Evolutionary conservation across 2,113 vertebrate genomes (phyloP), one percentile per base, ranked within the genome.

Genomic region (Amphilophus citrinellus): DNA sequence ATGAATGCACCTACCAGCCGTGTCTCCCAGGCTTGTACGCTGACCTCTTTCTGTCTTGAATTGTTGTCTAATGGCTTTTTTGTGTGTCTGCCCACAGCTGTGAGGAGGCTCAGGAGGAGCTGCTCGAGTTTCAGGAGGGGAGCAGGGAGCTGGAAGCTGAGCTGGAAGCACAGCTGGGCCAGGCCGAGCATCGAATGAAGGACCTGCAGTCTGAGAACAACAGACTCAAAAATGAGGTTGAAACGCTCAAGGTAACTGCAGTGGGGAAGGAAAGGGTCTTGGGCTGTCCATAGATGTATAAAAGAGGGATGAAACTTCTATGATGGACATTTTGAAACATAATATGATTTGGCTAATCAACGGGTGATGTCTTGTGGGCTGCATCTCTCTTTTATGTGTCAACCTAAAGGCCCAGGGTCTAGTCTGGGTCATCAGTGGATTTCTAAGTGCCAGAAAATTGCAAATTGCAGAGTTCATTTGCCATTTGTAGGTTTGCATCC

Each of bases 121-220:
- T 99, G 92, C 95, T 97, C 93, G 98, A 99, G 90, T 99, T 99
- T 91, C 98, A 99, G 96, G 98, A 99, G 93, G 98, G 98, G 75
- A 99, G 98, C 96, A 95, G 98, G 88, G 98, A 99, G 90, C 93
- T 99, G 91, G 98, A 99, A 95, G 97, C 98, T 0, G 98, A 99
- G 91, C 96, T 99, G 95, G 98, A 99, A 84, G 96, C 98, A 0
- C 98, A 99, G 86, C 95, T 99, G 85, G 96, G 97, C 15, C 98
- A 99, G 80, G 97, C 98, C 3, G 98, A 99, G 91, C 96, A 97
- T 88, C 96, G 98, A 62, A 97, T 98, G 24, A 95, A 97, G 91
- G 98, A 99, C 94, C 96, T 99, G 92, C 96, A 98, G 88, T 96
- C 97, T 17, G 98, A 99, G 87, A 99, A 99, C 96, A 96, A 98